Conservation (phyloP, 2,797 vertebrate species). For the Sparidentex hasta region DNA sequence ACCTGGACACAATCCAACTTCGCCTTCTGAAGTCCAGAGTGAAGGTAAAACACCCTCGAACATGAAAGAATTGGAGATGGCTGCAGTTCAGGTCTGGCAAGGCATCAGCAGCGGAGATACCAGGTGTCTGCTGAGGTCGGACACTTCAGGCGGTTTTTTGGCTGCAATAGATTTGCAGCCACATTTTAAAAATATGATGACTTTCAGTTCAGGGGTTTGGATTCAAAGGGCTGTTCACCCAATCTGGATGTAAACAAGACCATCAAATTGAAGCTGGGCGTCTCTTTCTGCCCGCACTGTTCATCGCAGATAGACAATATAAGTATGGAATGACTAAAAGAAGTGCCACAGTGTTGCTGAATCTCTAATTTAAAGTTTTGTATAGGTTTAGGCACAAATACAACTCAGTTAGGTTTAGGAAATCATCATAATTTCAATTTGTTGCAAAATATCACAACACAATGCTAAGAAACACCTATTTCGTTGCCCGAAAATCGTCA, state of each 20-base stretch:
- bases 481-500: too few relatives aligned
- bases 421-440: too few relatives aligned
- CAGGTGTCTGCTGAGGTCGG: background rate
- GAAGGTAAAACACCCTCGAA: background rate
- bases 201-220: background rate
- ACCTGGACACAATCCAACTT: slow-evolving; percentile 7
- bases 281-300: background rate
- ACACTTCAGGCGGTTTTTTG: background rate
- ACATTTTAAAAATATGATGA: background rate
- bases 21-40: background rate
- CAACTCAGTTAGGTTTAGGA: too few relatives aligned
- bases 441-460: too few relatives aligned
- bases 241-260: background rate
- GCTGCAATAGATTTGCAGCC: background rate
- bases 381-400: too few relatives aligned
- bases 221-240: background rate
- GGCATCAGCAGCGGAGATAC: background rate
- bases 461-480: too few relatives aligned
- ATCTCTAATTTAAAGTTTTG: too few relatives aligned
- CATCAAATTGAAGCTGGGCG: background rate
- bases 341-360: too few relatives aligned
- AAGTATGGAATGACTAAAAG: too few relatives aligned
- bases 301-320: too few relatives aligned
- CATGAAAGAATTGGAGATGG: slow-evolving; percentile 8
- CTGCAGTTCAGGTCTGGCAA: background rate